Evolutionary conservation across 37 sponge, comb jelly and placozoan species (phyloP).

Genomic region (Diacarnus erythraeanus): DNA sequence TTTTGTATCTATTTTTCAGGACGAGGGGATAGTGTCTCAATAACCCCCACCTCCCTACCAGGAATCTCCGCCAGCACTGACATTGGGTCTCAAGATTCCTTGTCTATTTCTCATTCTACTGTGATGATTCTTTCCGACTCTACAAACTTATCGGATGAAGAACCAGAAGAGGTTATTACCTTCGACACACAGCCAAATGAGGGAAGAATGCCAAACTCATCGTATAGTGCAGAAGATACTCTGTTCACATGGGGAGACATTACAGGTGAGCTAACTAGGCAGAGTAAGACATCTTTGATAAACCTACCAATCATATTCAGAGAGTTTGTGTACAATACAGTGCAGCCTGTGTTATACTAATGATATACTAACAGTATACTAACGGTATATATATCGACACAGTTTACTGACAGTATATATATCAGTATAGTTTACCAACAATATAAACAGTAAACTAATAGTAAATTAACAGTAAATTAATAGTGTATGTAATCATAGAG

Average conservation of each 20-base stretch:
- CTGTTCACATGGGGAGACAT: conserved; percentile 67
- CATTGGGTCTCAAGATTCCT: neutral
- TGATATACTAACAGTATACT: too few species aligned
- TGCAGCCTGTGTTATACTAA: too few species aligned
- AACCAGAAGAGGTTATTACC: conserved; percentile 11
- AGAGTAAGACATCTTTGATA: too few species aligned
- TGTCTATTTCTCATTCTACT: neutral
- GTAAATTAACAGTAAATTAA: too few species aligned
- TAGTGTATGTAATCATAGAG: too few species aligned
- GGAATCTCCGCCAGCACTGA: neutral
- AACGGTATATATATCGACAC: too few species aligned
- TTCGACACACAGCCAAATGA: conserved; percentile 50
- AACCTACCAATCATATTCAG: too few species aligned
- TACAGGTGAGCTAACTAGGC: conserved; percentile 43
- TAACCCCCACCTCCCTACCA: neutral
- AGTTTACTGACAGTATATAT: too few species aligned
- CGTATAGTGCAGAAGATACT: conserved; percentile 57
- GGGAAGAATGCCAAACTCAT: conserved; percentile 59
- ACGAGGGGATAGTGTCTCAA: neutral
- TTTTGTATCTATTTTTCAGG: too few species aligned
- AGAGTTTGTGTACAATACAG: too few species aligned
- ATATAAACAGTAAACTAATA: too few species aligned
- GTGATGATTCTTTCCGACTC: conserved; percentile 20
- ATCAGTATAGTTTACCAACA: too few species aligned
- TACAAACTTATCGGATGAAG: neutral